Percentiles rank a stretch among this genome's conserved stretches.
Evolutionary conservation across 2,888 invertebrate species (phyloP).

Genomic region (Lasioglossum leucozonium): DNA sequence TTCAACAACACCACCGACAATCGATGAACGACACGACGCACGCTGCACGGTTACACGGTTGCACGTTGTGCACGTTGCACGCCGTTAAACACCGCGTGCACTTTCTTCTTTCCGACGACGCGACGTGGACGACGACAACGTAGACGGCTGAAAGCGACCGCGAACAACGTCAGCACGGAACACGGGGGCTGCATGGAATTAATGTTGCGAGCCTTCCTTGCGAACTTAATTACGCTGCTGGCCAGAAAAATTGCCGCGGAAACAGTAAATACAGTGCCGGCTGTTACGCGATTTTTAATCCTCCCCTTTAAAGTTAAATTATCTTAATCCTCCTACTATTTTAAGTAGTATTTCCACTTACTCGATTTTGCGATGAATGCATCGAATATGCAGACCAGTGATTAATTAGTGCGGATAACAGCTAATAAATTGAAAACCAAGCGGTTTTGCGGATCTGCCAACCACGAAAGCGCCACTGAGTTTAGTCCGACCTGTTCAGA

Average conservation of each 20-base stretch:
- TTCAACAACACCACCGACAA: constrained; percentile 70
- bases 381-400: background rate
- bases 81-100: background rate
- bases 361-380: background rate
- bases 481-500: background rate
- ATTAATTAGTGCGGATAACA: background rate
- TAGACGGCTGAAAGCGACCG: background rate
- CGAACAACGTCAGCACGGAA: background rate
- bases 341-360: background rate
- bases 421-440: background rate
- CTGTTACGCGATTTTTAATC: background rate
- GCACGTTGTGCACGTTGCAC: background rate
- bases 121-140: background rate
- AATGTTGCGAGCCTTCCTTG: background rate
- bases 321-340: no score
- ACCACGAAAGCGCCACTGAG: background rate
- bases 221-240: background rate
- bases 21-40: constrained; percentile 28
- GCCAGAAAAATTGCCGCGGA: background rate
- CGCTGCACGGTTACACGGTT: background rate
- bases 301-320: no score
- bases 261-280: background rate
- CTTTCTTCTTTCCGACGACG: background rate
- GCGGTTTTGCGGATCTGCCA: background rate
- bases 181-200: background rate